These are phyloP conservation scores for Acanthurus tractus DNA, from an alignment of 2,797 vertebrate species.

Conservation along the genomic window DNA sequence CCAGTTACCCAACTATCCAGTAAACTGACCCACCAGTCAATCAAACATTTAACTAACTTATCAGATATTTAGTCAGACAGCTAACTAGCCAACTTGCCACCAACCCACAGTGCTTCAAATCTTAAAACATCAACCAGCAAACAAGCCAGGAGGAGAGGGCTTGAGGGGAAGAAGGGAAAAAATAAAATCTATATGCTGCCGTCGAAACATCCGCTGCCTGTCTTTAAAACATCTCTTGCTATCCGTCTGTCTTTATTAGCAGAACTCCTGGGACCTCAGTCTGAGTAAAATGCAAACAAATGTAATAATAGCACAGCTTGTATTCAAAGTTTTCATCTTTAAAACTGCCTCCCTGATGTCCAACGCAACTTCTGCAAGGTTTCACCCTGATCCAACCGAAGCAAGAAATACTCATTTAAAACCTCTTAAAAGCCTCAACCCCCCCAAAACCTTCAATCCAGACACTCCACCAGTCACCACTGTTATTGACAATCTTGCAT, in stretches of 20 bases:
- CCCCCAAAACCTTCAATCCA: conserved; percentile 43
- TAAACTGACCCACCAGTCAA: conserved; percentile 20
- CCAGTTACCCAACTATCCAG: conserved; percentile 39
- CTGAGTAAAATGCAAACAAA: conserved; percentile 24
- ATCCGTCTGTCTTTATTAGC: conserved; percentile 63
- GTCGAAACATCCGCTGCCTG: conserved; percentile 60
- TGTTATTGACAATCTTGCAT: conserved; percentile 83
- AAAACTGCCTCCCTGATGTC: neutral
- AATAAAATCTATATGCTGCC: conserved; percentile 71
- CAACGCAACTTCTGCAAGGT: conserved; percentile 4
- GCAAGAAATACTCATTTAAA: conserved; percentile 28
- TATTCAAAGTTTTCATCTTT: conserved; percentile 22
- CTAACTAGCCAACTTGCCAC: conserved; percentile 40
- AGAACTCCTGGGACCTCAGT: conserved; percentile 13
- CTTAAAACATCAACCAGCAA: conserved; percentile 45
- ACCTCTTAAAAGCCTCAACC: conserved; percentile 26
- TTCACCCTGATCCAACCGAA: conserved; percentile 30
- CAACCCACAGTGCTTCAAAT: conserved; percentile 57
- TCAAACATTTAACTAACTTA: conserved; percentile 57
- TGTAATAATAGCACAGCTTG: conserved; percentile 9
- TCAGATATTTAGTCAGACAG: conserved; percentile 48
- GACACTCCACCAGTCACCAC: conserved; percentile 53
- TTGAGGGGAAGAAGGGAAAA: conserved; percentile 44
- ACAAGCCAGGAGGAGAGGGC: conserved; percentile 35
- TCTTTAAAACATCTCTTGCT: conserved; percentile 64